Evolutionary conservation across 2,113 vertebrate species (phyloP), one percentile per base, ranked within the genome.

Genomic region (Anoplopoma fimbria): DNA sequence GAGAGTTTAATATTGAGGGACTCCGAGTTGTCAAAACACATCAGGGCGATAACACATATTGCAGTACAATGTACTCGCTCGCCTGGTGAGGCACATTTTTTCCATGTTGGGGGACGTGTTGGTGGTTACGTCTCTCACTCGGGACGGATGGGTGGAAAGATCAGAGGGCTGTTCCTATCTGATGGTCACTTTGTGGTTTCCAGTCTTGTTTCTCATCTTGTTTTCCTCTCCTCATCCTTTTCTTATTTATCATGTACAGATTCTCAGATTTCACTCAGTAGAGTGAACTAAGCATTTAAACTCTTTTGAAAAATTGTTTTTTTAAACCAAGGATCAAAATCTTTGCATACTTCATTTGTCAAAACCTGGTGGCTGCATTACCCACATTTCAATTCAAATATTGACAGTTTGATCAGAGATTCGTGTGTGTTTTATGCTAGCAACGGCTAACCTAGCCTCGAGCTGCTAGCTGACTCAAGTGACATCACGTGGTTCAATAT

Each of bases 1-100:
- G 25, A 51, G 72, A 86, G 61, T 89, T 93, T 90, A 90, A 93
- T 91, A 93, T 51, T 62, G 77, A 93, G 75, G 70, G 79, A 79
- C 80, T 87, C 55, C 5, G 40, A 87, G 77, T 84, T 92, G 92
- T 90, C 92, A 82, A 62, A 88, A 87, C 85, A 90, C 17, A 91
- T 90, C 83, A 86, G 47, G 73, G 69, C 34, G 77, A 85, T 68
- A 71, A 75, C 38, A 21, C 40, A 73, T 49, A 82, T 40, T 72
- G 38, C 40, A 60, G 19, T 68, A 79, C 53, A 75, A 73, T 67
- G 72, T 57, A 25, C 53, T 67, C 25, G 1, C 68, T 25, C 69
- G 64, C 65, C 72, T 49, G 47, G 27, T 82, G 82, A 77, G 17
- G 47, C 69, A 51, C 58, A 69, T 64, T 64, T 79, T n/a, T 81